phyloP scores from a whole-genome alignment of 2,888 invertebrate genomes.

The Euspilapteryx auroguttella region DNA sequence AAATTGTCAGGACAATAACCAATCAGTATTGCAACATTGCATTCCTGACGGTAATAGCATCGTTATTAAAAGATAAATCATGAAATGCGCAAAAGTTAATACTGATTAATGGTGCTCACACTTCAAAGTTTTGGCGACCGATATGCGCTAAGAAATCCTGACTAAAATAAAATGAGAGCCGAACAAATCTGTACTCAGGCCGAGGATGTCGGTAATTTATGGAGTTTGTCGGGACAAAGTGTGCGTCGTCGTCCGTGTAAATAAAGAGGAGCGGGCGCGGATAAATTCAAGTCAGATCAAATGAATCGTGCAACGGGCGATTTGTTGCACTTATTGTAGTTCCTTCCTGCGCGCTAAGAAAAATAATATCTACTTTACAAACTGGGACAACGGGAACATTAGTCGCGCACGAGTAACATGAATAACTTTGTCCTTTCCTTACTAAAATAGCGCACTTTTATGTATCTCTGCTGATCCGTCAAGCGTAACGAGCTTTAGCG shows the following conservation, averaged over 20 bases:
- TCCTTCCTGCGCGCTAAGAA: neutral
- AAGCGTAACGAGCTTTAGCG: too few relatives aligned
- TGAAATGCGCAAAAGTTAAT: constrained; percentile 3
- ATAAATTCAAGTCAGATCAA: constrained; percentile 62
- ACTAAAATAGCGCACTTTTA: too few relatives aligned
- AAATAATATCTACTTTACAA: neutral
- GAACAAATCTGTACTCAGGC: constrained; percentile 23
- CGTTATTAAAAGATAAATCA: neutral
- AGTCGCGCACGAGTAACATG: neutral
- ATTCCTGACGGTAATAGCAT: too few relatives aligned
- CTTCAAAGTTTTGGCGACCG: constrained; percentile 41
- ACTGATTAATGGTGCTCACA: constrained; percentile 8
- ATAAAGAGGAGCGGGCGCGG: constrained; percentile 47
- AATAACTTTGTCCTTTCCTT: too few relatives aligned
- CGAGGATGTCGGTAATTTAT: constrained; percentile 59
- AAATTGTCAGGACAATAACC: too few relatives aligned
- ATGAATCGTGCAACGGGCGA: constrained; percentile 43
- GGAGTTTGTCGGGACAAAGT: constrained; percentile 59
- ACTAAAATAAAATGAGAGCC: constrained; percentile 49
- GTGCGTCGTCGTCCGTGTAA: constrained; percentile 47
- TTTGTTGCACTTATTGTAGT: constrained; percentile 48
- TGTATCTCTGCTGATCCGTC: too few relatives aligned
- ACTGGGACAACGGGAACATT: neutral
- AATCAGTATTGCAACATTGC: too few relatives aligned
- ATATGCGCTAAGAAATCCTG: constrained; percentile 36